Conservation (phyloP, 2,113 vertebrate species). For the Upupa epops region DNA sequence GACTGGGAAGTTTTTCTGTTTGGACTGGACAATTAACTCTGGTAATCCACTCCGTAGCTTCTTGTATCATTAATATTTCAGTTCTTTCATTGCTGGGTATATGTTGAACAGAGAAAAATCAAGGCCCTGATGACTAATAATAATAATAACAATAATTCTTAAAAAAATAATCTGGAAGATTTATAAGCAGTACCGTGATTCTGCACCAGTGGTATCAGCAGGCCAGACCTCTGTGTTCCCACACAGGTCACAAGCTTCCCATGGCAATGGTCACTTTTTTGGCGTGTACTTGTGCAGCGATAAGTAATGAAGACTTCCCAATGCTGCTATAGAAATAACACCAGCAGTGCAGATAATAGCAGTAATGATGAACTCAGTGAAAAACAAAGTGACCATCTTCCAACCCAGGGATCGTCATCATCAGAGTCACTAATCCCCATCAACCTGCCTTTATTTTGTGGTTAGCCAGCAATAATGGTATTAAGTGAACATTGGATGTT, state of each 20-base stretch:
- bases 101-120: neutral
- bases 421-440: neutral
- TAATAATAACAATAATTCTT: neutral
- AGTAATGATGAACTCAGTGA: neutral
- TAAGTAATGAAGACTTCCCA: neutral
- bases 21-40: neutral
- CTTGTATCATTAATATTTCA: neutral
- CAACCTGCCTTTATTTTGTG: neutral
- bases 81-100: neutral
- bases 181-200: neutral
- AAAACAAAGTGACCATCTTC: neutral
- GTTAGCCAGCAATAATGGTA: neutral
- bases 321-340: neutral
- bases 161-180: neutral
- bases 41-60: neutral
- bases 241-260: fast-evolving
- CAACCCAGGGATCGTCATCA: neutral
- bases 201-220: neutral
- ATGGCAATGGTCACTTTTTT: neutral
- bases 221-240: neutral
- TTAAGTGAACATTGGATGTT: neutral
- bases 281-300: neutral
- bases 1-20: neutral
- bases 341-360: neutral
- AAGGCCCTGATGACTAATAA: neutral